A percentile compares a stretch with the other conserved stretches of the same genome.
Evolutionary conservation across 2,113 vertebrate genomes (phyloP).

Genomic region (Rhipidura dahli): DNA sequence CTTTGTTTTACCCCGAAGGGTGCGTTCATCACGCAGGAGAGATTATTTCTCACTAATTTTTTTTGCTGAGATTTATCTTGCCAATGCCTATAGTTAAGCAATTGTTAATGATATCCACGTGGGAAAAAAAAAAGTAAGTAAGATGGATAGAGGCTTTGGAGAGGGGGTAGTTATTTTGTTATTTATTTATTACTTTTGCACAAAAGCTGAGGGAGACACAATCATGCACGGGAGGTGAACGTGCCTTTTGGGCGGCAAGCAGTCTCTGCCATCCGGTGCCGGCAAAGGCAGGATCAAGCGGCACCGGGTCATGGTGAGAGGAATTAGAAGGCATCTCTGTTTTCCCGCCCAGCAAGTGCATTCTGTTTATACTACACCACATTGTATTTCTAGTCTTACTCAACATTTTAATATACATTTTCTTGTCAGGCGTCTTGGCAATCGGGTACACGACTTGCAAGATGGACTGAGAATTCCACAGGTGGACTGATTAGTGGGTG

Average conservation of each 20-base stretch:
- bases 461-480: conserved; percentile 85
- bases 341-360: conserved; percentile 42
- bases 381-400: conserved; percentile 76
- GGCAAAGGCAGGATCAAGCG: background rate
- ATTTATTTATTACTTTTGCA: background rate
- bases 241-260: background rate
- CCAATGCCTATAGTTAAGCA: background rate
- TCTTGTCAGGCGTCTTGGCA: conserved; percentile 83
- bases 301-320: conserved; percentile 11
- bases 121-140: background rate
- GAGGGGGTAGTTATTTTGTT: background rate
- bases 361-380: conserved; percentile 71
- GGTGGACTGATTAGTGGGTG: conserved; percentile 86
- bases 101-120: conserved; percentile 21
- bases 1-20: conserved; percentile 60
- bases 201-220: background rate
- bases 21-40: background rate
- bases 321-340: conserved; percentile 55
- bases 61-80: background rate
- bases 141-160: background rate
- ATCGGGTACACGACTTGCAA: conserved; percentile 77
- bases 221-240: background rate
- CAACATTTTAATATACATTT: conserved; percentile 84
- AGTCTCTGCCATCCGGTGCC: background rate
- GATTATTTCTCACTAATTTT: conserved; percentile 33